Percentiles rank a stretch among this genome's conserved stretches.
These are phyloP conservation scores for Corydoras maculifer DNA, from an alignment of 2,113 vertebrate species.

Conservation along the genomic window DNA sequence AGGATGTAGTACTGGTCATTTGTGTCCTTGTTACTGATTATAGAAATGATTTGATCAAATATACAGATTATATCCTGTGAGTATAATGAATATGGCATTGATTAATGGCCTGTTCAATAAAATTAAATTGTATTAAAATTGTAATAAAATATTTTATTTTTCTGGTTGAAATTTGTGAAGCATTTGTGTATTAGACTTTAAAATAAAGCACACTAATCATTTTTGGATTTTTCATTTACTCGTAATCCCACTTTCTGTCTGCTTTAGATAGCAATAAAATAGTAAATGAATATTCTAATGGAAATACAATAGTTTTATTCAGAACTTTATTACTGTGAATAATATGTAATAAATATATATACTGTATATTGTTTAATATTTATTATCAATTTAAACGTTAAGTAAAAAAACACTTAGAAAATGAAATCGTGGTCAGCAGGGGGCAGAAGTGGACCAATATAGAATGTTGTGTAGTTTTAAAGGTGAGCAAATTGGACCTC, in stretches of 20 bases:
- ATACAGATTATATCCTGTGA: no score
- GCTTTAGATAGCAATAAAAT: no score
- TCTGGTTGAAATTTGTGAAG: not conserved
- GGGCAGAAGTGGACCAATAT: constrained; percentile 12
- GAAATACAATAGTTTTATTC: no score
- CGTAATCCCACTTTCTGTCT: not conserved
- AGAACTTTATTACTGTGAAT: no score
- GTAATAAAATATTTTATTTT: constrained; percentile 4
- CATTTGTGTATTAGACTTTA: not conserved
- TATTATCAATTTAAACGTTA: not conserved
- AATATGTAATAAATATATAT: no score
- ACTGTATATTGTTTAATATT: not conserved
- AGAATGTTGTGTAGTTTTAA: no score
- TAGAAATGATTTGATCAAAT: no score
- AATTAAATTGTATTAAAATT: no score
- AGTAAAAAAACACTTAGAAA: not conserved
- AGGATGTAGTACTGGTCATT: no score
- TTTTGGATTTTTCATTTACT: not conserved
- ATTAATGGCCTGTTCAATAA: constrained; percentile 6
- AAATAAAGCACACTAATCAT: constrained; percentile 9
- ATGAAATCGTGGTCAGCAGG: constrained; percentile 14
- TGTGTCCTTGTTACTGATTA: no score
- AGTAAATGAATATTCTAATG: no score
- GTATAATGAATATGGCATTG: not conserved
- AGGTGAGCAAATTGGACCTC: no score